Evolutionary conservation across 2,888 invertebrate genomes (phyloP), one percentile per base, ranked within the genome.

Genomic region (Pristionchus fissidentatus): DNA sequence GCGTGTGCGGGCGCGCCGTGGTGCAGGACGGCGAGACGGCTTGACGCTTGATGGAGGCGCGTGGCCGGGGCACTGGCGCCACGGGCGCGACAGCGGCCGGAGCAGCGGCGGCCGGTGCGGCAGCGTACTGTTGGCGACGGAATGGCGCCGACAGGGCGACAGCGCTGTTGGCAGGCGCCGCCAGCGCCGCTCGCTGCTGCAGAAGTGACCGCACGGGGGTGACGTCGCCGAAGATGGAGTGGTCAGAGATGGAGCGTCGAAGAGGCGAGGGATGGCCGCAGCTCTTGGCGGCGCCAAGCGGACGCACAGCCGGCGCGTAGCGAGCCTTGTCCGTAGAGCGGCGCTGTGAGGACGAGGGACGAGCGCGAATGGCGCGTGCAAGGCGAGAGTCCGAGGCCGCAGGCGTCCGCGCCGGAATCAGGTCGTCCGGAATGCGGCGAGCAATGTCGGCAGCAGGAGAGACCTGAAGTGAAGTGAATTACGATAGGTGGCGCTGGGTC

Each of bases 91-190:
- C 70, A 32, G 41, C 13, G 70, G 70, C 41, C n/a, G 43, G 70
- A 43, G 41, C 10, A 4, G 4, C 70, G 8, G 41, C 70, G 10
- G 41, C 41, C 22, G 70, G 41, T 8, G 41, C 70, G 70, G 32
- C 60, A 70, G n/a, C 38, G 70, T 70, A 70, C 15, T 26, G 41
- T 35, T 70, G 70, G 15, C 70, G 41, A 26, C 70, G 70, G 70
- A 15, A 70, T 22, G 41, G 70, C n/a, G 41, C n/a, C 10, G 70
- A 38, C n/a, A 70, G 22, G 10, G 41, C 26, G 70, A 70, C 43
- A 41, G 70, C 70, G 15, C n/a, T n/a, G 70, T 41, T 70, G 70
- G 41, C 70, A n/a, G 70, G 70, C n/a, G 70, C 41, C 4, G 62
- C 62, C 13, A 32, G 60, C 19, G 66, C 38, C 35, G 38, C 1